Evolutionary conservation across 2,888 invertebrate species (phyloP), one percentile per base, ranked within the genome.

Genomic region (Autographa gamma): DNA sequence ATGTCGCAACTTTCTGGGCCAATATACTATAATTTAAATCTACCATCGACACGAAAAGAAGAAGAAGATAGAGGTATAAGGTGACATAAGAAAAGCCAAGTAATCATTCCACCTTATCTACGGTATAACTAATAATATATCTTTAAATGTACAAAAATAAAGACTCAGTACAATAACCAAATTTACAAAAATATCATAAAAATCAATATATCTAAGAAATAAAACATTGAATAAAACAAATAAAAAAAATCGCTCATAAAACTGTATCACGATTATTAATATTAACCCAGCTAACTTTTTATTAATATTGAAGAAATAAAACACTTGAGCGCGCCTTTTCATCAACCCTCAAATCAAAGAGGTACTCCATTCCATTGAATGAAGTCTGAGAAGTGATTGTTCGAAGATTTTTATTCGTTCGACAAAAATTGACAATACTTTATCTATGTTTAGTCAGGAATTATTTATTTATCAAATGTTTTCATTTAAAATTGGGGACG

Each of bases 301-400:
- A 56, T 56, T 56, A 25, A 56, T 56, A 56, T 56, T 56, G 13
- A 25, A 56, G 54, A 25, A 56, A 56, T 56, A 56, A 56, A 56
- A 25, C 25, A 56, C 54, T 56, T 13, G 54, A 56, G 11, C 25
- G 54, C 54, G 54, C 13, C 54, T 56, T 56, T 56, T 56, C 25
- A 56, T 25, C 54, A 13, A 13, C 54, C 19, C 54, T 56, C 25
- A 56, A 19, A 56, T 25, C 54, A 25, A 56, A 25, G 54, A 56
- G 54, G 54, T 56, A 56, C 54, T 56, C 54, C 8, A 54, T 18
- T 56, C 54, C 14, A 56, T 56, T 56, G 54, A 13, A 56, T 56
- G 52, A 16, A 43, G 48, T 54, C 54, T 54, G 48, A 48, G 48
- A n/a, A 16, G n/a, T n/a, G n/a, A 48, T n/a, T 48, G 48, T 48